phyloP scores from a whole-genome alignment of 2,797 vertebrate species.

The Philypnodon macrostomus region DNA sequence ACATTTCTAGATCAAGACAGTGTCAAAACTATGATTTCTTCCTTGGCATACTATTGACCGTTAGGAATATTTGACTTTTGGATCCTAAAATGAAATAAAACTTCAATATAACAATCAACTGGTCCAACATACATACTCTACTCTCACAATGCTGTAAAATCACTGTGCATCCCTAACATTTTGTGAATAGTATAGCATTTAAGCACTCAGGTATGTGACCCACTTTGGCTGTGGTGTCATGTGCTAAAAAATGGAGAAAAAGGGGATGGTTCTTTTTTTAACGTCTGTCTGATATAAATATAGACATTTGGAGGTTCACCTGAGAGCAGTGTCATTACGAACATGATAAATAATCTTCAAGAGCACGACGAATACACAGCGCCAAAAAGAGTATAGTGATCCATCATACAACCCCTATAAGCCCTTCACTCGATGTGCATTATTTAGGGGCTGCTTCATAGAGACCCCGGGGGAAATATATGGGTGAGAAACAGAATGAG shows the following conservation, averaged over 20 bases:
- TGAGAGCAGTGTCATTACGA: conserved; percentile 55
- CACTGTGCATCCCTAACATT: no score
- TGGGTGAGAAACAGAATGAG: conserved; percentile 38
- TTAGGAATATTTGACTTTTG: no score
- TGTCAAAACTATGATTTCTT: no score
- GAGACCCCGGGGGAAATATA: conserved; percentile 62
- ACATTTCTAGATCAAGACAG: no score
- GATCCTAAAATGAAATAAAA: no score
- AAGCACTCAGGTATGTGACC: conserved; percentile 46
- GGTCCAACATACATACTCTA: no score
- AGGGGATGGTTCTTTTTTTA: conserved; percentile 28
- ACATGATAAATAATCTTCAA: conserved; percentile 63
- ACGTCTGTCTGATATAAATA: conserved; percentile 56
- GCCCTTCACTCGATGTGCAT: conserved; percentile 61
- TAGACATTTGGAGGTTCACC: conserved; percentile 64
- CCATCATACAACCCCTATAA: conserved; percentile 63
- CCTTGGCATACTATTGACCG: no score
- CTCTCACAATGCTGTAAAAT: no score
- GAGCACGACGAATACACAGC: conserved; percentile 40
- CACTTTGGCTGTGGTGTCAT: conserved; percentile 47
- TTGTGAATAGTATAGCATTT: no score
- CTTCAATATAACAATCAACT: no score
- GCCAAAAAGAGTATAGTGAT: conserved; percentile 55
- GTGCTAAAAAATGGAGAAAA: conserved; percentile 54
- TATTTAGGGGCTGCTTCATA: conserved; percentile 68